Evolutionary conservation across 1,140 invertebrate species (phyloP).

Genomic region (Nomia melanderi): DNA sequence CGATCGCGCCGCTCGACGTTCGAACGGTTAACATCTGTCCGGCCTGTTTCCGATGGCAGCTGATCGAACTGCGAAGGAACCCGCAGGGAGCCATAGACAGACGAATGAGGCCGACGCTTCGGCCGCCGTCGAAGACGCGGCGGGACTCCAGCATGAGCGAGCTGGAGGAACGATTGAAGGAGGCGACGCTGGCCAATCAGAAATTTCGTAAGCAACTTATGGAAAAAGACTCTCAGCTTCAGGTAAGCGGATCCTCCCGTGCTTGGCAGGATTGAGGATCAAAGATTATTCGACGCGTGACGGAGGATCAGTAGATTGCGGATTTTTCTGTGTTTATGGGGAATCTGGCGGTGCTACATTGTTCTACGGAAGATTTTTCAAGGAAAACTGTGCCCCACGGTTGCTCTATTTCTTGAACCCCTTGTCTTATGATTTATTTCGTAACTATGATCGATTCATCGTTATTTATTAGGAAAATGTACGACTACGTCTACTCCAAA

Average conservation of each 20-base stretch:
- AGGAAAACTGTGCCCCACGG: too few relatives aligned
- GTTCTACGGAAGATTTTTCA: too few relatives aligned
- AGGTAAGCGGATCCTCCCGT: conserved; percentile 78
- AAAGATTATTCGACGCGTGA: neutral
- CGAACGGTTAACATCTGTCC: too few relatives aligned
- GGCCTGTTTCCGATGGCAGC: conserved; percentile 79
- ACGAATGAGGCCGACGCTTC: conserved; percentile 88
- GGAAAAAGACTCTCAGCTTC: conserved; percentile 90
- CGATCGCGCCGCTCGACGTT: too few relatives aligned
- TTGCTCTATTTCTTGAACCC: too few relatives aligned
- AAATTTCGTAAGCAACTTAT: conserved; percentile 89
- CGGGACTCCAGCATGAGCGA: conserved; percentile 88
- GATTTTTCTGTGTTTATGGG: too few relatives aligned
- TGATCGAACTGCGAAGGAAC: conserved; percentile 93
- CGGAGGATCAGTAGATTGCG: too few relatives aligned
- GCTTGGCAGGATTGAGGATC: neutral
- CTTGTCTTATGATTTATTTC: too few relatives aligned
- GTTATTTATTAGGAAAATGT: too few relatives aligned
- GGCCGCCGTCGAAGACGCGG: conserved; percentile 87
- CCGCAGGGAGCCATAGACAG: conserved; percentile 92
- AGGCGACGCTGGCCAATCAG: conserved; percentile 89
- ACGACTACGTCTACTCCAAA: too few relatives aligned
- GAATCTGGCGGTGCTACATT: too few relatives aligned
- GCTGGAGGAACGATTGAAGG: conserved; percentile 89
- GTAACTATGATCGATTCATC: too few relatives aligned